phyloP scores from a whole-genome alignment of 2,113 vertebrate species.

The Atractosteus spatula region DNA sequence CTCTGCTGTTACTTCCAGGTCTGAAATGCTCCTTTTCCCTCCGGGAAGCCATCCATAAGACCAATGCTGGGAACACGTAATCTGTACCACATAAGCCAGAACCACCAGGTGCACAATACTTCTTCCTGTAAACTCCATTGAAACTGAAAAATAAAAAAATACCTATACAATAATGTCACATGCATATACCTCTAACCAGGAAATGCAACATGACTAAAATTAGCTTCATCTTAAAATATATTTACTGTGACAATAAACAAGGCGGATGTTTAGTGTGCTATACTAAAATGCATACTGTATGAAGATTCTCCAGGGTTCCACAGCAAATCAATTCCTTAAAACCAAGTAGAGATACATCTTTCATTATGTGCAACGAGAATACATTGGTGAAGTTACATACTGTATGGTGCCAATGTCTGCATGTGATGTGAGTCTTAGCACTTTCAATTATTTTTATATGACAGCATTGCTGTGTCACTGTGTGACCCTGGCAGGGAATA shows the following conservation, averaged over 20 bases:
- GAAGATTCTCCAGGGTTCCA: too few relatives aligned
- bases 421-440: constrained; percentile 40
- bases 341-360: constrained; percentile 33
- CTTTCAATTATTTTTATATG: constrained; percentile 63
- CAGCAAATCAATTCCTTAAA: too few relatives aligned
- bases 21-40: constrained; percentile 65
- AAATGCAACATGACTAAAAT: neutral
- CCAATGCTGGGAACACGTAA: constrained; percentile 66
- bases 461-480: constrained; percentile 15
- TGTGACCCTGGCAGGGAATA: constrained; percentile 13
- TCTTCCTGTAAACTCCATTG: constrained; percentile 55
- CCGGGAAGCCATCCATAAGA: constrained; percentile 74
- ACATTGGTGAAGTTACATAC: constrained; percentile 1
- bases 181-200: neutral
- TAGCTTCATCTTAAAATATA: too few relatives aligned
- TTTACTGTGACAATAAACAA: too few relatives aligned
- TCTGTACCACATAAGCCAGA: constrained; percentile 57
- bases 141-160: constrained; percentile 45
- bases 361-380: constrained; percentile 48
- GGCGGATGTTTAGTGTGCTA: too few relatives aligned
- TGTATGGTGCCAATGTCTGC: neutral
- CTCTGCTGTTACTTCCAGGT: constrained; percentile 64
- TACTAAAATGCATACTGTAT: too few relatives aligned
- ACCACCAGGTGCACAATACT: constrained; percentile 58
- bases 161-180: neutral